Conservation (phyloP, 1,140 invertebrate species). For the Geopemphigus sp. region DNA sequence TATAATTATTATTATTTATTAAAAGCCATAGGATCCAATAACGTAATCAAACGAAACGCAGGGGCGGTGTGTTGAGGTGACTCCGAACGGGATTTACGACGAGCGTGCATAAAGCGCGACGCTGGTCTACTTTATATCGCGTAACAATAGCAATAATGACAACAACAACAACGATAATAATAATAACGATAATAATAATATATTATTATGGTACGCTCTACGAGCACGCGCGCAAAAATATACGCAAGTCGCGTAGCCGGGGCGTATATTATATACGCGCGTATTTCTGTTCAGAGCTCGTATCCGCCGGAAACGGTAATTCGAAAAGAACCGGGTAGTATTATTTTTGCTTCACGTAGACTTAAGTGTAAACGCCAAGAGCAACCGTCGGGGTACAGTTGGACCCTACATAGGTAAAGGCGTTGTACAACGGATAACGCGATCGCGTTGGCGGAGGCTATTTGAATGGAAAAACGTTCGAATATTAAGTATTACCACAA, state of each 20-base stretch:
- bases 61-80: not conserved
- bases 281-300: not conserved
- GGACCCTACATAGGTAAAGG: not conserved
- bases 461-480: too few species aligned
- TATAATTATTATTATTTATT: slow-evolving; percentile 13
- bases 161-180: too few species aligned
- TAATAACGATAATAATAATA: too few species aligned
- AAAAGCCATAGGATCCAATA: slow-evolving; percentile 26
- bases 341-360: not conserved
- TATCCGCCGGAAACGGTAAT: not conserved
- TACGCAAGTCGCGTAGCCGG: too few species aligned
- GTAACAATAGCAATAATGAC: not conserved
- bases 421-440: too few species aligned
- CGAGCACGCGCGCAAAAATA: too few species aligned
- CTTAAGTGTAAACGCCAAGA: too few species aligned
- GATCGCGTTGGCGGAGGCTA: too few species aligned
- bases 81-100: slow-evolving; percentile 19
- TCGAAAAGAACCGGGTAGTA: not conserved
- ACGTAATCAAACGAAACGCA: not conserved
- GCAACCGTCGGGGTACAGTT: not conserved
- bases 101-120: not conserved
- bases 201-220: too few species aligned
- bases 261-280: too few species aligned
- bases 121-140: not conserved
- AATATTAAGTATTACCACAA: too few species aligned